Percentiles rank a stretch among this genome's conserved stretches.
Conservation (phyloP, 2,797 vertebrate genomes). For the Periparus ater region DNA sequence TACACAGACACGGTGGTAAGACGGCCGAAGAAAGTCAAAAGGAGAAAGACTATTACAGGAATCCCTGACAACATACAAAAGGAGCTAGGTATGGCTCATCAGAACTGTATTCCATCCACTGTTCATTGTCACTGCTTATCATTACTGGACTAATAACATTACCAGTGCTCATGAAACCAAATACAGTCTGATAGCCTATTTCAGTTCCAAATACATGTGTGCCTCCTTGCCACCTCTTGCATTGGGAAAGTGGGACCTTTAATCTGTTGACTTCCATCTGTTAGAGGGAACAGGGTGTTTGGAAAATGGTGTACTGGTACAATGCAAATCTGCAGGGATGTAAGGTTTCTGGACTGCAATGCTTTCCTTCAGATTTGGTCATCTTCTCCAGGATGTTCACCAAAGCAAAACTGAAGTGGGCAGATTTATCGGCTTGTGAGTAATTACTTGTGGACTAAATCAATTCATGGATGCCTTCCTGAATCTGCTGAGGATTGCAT, state of each 20-base stretch:
- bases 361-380: background rate
- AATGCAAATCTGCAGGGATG: background rate
- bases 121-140: conserved; percentile 63
- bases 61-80: conserved; percentile 96
- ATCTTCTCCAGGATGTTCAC: background rate
- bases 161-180: conserved; percentile 63
- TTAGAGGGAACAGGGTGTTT: background rate
- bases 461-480: background rate
- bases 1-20: conserved; percentile 98
- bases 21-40: conserved; percentile 99
- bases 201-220: background rate
- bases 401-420: background rate
- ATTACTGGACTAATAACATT: conserved; percentile 66
- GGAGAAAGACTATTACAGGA: conserved; percentile 99
- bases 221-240: conserved; percentile 13
- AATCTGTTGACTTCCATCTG: conserved; percentile 14
- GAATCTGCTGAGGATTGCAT: background rate
- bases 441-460: background rate
- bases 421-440: background rate
- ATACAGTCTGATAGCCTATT: conserved; percentile 79
- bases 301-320: background rate
- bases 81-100: conserved; percentile 97
- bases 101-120: conserved; percentile 78
- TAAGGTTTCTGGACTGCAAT: background rate
- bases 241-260: background rate